phyloP scores from a whole-genome alignment of 2,797 vertebrate genomes.

The Otolemur crassicaudatus region DNA sequence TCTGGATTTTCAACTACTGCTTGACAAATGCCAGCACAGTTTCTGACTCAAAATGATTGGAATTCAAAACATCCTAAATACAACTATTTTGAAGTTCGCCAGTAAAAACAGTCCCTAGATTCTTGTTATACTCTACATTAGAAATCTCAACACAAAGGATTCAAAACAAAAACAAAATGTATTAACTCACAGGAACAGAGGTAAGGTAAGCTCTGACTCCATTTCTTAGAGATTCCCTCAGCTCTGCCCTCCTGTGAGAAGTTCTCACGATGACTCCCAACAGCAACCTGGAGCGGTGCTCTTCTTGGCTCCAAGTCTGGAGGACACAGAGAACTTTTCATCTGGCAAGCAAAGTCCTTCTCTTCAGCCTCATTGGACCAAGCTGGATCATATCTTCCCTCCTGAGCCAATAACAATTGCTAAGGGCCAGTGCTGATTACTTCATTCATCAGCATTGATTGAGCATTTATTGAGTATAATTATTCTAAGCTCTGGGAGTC shows the following conservation, averaged over 20 bases:
- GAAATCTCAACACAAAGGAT: not conserved
- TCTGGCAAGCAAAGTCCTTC: not conserved
- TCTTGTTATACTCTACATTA: not conserved
- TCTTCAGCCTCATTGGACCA: not conserved
- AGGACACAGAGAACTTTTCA: not conserved
- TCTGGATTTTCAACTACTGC: not conserved
- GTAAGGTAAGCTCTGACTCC: not conserved
- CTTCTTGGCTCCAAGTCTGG: slow-evolving; percentile 23
- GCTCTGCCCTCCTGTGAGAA: not conserved
- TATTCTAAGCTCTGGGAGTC: not conserved
- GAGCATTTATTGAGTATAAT: not conserved
- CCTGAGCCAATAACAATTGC: not conserved
- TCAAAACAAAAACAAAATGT: not conserved
- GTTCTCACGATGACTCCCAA: not conserved
- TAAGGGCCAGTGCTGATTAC: not conserved
- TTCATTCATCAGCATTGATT: not conserved
- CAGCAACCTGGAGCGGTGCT: not conserved
- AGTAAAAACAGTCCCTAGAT: not conserved
- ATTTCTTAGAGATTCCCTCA: not conserved
- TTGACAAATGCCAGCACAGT: not conserved
- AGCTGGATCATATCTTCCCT: not conserved
- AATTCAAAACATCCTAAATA: slow-evolving; percentile 43
- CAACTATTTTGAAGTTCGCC: not conserved
- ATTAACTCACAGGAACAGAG: not conserved
- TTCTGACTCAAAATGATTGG: not conserved